Conservation (phyloP, 2,113 vertebrate genomes). For the Myrmophylax atrothorax region DNA sequence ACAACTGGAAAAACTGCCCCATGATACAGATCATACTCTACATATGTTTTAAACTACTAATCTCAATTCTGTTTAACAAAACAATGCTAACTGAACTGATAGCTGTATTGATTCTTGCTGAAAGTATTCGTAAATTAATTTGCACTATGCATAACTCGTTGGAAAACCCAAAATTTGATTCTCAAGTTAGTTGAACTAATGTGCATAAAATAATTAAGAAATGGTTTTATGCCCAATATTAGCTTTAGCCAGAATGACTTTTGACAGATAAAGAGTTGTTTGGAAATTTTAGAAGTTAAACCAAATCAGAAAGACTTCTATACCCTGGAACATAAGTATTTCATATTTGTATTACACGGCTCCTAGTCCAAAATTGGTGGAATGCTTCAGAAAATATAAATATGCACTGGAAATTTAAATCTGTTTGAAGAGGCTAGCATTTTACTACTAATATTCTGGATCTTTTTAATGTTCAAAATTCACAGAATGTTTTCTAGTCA, state of each 20-base stretch:
- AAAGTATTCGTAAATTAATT: not conserved
- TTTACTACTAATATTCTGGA: not conserved
- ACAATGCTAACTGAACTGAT: not conserved
- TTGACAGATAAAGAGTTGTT: not conserved
- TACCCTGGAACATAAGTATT: not conserved
- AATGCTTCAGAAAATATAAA: not conserved
- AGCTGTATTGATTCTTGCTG: not conserved
- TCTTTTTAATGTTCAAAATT: not conserved
- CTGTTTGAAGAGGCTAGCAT: not conserved
- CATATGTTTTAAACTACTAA: not conserved
- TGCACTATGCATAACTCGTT: not conserved
- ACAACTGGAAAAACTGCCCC: slow-evolving; percentile 9
- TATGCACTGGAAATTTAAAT: not conserved
- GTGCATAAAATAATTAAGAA: not conserved
- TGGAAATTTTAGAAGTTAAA: not conserved
- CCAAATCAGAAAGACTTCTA: not conserved
- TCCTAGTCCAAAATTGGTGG: not conserved
- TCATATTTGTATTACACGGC: not conserved
- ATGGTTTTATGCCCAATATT: not conserved
- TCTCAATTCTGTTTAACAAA: not conserved
- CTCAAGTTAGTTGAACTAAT: not conserved
- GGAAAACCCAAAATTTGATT: not conserved
- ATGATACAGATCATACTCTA: not conserved
- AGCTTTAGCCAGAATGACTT: not conserved
- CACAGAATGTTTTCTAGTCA: not conserved